Evolutionary conservation across 2,888 invertebrate species (phyloP).

Genomic region (Ashinkailepas kermadecensis): DNA sequence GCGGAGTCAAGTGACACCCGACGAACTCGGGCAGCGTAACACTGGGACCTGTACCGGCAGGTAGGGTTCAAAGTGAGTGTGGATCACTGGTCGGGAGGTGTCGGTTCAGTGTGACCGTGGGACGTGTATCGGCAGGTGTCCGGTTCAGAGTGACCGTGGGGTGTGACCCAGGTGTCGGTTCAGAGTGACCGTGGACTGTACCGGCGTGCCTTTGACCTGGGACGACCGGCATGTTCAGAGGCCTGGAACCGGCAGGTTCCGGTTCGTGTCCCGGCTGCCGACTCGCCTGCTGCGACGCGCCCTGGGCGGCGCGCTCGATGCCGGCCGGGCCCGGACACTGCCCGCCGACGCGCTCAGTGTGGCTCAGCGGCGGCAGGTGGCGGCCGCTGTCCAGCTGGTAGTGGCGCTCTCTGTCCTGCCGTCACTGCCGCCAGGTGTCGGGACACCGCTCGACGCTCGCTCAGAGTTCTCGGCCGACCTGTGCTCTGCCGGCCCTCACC

Average conservation of each 20-base stretch:
- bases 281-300: neutral
- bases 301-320: neutral
- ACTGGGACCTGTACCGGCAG: too few species aligned
- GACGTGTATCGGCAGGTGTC: too few species aligned
- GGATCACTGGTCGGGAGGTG: too few species aligned
- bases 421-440: slow-evolving; percentile 58
- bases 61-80: too few species aligned
- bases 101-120: too few species aligned
- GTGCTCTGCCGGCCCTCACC: neutral
- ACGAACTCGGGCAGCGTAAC: too few species aligned
- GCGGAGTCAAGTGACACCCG: too few species aligned
- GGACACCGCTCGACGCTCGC: slow-evolving; percentile 48
- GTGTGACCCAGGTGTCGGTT: too few species aligned
- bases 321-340: neutral
- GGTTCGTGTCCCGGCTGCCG: neutral
- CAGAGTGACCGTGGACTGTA: too few species aligned
- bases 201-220: too few species aligned
- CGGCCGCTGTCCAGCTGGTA: slow-evolving; percentile 45
- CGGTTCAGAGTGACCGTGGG: too few species aligned
- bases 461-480: slow-evolving; percentile 36
- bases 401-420: slow-evolving; percentile 58
- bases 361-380: neutral
- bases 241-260: neutral
- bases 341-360: neutral
- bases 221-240: neutral